These are phyloP conservation scores for Antrozous pallidus DNA, from an alignment of 2,797 vertebrate species.

Conservation along the genomic window DNA sequence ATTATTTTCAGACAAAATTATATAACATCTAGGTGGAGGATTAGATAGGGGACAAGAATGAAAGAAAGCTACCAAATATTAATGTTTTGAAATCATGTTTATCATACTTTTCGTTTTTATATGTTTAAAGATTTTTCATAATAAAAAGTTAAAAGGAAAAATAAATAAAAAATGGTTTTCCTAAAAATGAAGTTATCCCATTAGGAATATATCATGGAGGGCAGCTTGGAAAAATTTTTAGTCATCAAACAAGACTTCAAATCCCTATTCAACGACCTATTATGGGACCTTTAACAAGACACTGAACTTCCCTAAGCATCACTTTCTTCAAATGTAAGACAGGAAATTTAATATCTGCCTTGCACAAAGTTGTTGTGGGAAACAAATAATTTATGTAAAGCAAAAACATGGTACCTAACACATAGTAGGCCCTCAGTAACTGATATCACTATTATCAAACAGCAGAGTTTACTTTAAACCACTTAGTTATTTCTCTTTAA, in stretches of 20 bases:
- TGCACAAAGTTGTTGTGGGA: background rate
- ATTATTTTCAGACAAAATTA: slow-evolving; percentile 9
- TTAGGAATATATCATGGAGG: background rate
- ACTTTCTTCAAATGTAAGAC: background rate
- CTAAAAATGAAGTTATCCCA: slow-evolving; percentile 2
- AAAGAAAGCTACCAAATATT: background rate
- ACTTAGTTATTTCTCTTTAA: background rate
- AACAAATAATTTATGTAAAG: slow-evolving; percentile 36
- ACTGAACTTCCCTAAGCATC: background rate
- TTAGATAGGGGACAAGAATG: background rate
- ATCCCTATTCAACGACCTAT: background rate
- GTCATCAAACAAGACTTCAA: slow-evolving; percentile 6
- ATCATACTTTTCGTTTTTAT: slow-evolving; percentile 35
- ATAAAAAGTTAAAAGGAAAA: slow-evolving; percentile 19
- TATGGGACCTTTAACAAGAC: slow-evolving; percentile 12
- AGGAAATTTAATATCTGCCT: background rate
- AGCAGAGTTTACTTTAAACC: background rate
- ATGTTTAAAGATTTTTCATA: slow-evolving; percentile 33
- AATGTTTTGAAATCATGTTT: background rate
- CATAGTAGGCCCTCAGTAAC: background rate
- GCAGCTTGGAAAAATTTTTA: background rate
- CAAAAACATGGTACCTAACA: slow-evolving; percentile 23
- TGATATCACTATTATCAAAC: background rate
- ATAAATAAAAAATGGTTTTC: background rate
- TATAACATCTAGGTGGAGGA: background rate